Conservation (phyloP, 2,888 invertebrate genomes). For the Nycteola revayana region DNA sequence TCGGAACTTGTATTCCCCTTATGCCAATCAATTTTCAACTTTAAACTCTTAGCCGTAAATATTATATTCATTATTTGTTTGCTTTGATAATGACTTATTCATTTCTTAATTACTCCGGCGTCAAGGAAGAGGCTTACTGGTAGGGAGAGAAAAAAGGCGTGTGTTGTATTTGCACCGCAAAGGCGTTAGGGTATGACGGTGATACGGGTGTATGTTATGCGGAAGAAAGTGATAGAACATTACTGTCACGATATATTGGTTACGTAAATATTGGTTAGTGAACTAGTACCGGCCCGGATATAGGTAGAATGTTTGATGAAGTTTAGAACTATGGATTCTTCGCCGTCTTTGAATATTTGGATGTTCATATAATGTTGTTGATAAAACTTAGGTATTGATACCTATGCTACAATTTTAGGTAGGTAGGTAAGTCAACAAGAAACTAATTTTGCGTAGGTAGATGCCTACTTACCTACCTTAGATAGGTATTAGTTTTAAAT, state of each 20-base stretch:
- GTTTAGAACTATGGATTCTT: no score
- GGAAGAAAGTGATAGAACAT: conserved; percentile 59
- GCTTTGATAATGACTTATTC: conserved; percentile 57
- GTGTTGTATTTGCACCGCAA: no score
- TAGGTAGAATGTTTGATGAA: conserved; percentile 32
- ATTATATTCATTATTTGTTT: conserved; percentile 29
- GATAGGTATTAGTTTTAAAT: no score
- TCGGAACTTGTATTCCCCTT: conserved; percentile 40
- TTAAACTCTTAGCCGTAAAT: conserved; percentile 36
- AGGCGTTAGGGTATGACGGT: conserved; percentile 65
- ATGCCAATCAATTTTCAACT: conserved; percentile 49
- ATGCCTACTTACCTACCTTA: no score
- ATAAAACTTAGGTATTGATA: no score
- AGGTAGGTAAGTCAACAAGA: no score
- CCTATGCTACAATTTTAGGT: no score
- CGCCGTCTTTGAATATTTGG: no score
- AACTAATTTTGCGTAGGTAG: no score
- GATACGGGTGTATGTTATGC: conserved; percentile 40
- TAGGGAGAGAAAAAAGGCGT: conserved; percentile 38
- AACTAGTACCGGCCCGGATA: conserved; percentile 61
- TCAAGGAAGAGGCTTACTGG: conserved; percentile 59
- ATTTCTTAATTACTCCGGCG: conserved; percentile 57
- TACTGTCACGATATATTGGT: conserved; percentile 46
- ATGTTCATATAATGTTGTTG: no score
- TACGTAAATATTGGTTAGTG: conserved; percentile 51